A percentile compares a stretch with the other conserved stretches of the same genome.
These are phyloP conservation scores for Vulpes vulpes DNA, from an alignment of 2,113 vertebrate species.

Conservation along the genomic window DNA sequence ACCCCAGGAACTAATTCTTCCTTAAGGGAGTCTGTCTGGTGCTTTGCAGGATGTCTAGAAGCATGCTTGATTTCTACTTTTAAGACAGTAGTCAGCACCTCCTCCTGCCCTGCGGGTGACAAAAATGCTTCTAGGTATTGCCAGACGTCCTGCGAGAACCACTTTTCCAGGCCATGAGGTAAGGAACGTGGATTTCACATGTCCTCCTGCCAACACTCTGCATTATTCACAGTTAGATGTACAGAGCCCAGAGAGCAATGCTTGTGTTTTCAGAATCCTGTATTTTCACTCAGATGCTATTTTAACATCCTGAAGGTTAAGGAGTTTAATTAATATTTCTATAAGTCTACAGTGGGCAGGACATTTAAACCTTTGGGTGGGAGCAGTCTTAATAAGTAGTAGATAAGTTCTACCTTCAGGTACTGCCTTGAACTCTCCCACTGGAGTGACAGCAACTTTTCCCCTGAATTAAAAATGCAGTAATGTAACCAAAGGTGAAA, in stretches of 20 bases:
- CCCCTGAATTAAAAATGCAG: constrained; percentile 36
- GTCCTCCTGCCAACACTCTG: background rate
- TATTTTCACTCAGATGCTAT: background rate
- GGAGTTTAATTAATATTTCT: background rate
- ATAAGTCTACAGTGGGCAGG: background rate
- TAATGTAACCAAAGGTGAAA: background rate
- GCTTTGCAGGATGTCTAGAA: background rate
- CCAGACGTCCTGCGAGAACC: background rate
- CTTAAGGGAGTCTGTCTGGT: rapidly evolving
- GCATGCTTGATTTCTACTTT: background rate
- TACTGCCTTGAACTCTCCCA: background rate
- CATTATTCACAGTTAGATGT: rapidly evolving
- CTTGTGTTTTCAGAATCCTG: background rate
- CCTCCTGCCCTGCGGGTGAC: rapidly evolving
- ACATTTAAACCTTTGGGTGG: rapidly evolving
- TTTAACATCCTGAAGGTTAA: background rate
- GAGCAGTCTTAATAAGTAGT: background rate
- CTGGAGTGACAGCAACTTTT: background rate
- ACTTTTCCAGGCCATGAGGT: background rate
- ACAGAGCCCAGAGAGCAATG: background rate
- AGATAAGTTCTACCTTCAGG: background rate
- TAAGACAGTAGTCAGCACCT: no score
- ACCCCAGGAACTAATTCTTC: background rate
- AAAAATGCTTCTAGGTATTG: background rate
- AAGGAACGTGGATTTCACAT: background rate